A percentile compares a stretch with the other conserved stretches of the same genome.
phyloP scores from a whole-genome alignment of 2,797 vertebrate genomes.

The Apogon talboti region DNA sequence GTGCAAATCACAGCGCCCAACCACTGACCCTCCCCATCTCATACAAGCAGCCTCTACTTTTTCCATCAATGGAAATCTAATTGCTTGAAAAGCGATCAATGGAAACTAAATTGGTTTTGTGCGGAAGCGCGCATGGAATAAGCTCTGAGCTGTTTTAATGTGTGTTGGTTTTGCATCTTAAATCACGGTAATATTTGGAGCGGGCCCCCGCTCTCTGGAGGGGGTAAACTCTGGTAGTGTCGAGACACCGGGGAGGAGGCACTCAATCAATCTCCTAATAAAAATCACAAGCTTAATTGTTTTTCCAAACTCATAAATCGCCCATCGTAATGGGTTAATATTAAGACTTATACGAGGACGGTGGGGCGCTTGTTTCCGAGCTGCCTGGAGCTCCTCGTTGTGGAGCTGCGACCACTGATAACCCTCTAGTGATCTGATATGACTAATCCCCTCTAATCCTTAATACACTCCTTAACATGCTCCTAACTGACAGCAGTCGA shows the following conservation, averaged over 20 bases:
- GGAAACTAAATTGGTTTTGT: slow-evolving; percentile 86
- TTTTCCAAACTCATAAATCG: slow-evolving; percentile 77
- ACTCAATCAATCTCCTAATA: slow-evolving; percentile 78
- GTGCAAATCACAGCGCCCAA: slow-evolving; percentile 73
- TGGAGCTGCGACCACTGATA: slow-evolving; percentile 78
- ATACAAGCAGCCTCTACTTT: slow-evolving; percentile 72
- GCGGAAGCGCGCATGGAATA: slow-evolving; percentile 78
- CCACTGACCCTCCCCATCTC: slow-evolving; percentile 79
- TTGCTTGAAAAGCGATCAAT: slow-evolving; percentile 82
- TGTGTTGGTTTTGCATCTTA: slow-evolving; percentile 81
- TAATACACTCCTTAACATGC: slow-evolving; percentile 84
- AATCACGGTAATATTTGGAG: slow-evolving; percentile 80
- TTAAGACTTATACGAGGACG: slow-evolving; percentile 48
- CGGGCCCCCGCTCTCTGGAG: slow-evolving; percentile 54
- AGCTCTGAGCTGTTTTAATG: slow-evolving; percentile 82
- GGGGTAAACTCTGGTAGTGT: slow-evolving; percentile 68
- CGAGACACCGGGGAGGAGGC: slow-evolving; percentile 60
- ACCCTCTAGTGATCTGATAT: slow-evolving; percentile 83
- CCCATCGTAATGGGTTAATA: slow-evolving; percentile 73
- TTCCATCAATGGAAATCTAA: slow-evolving; percentile 83
- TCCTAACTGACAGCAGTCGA: slow-evolving; percentile 84
- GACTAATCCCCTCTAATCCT: slow-evolving; percentile 84
- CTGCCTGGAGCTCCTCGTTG: slow-evolving; percentile 58
- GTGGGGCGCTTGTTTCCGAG: slow-evolving; percentile 49
- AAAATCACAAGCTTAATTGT: slow-evolving; percentile 79